These are phyloP conservation scores for Steatornis caripensis DNA, from an alignment of 2,113 vertebrate genomes.

Conservation along the genomic window DNA sequence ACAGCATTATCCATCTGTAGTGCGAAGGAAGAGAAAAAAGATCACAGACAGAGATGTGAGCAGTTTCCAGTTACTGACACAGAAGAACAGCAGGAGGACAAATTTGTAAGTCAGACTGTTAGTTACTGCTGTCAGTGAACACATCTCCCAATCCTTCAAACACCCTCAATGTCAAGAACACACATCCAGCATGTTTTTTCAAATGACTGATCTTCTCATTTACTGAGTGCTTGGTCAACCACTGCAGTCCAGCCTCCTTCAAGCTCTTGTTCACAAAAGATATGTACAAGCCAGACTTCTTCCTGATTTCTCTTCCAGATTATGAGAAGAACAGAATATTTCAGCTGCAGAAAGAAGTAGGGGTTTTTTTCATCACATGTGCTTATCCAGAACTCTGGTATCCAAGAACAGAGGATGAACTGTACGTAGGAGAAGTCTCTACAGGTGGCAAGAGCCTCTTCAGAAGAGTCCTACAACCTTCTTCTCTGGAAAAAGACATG, in stretches of 20 bases:
- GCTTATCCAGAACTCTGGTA: neutral
- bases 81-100: neutral
- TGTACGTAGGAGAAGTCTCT: neutral
- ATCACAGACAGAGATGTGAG: neutral
- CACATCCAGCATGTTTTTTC: neutral
- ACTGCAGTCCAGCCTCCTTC: neutral
- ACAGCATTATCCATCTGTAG: neutral
- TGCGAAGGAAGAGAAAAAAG: neutral
- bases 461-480: neutral
- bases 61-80: neutral
- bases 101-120: neutral
- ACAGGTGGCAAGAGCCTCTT: neutral
- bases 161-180: neutral
- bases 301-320: neutral
- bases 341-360: neutral
- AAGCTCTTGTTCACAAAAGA: neutral
- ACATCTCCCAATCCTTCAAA: neutral
- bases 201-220: neutral
- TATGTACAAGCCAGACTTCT: neutral
- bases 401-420: neutral
- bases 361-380: neutral
- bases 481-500: too few relatives aligned
- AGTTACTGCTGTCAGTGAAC: neutral
- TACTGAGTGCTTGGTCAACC: neutral
- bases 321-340: neutral